Evolutionary conservation across 2,888 invertebrate species (phyloP), one percentile per base, ranked within the genome.

Genomic region (Leptinotarsa rubiginosa): DNA sequence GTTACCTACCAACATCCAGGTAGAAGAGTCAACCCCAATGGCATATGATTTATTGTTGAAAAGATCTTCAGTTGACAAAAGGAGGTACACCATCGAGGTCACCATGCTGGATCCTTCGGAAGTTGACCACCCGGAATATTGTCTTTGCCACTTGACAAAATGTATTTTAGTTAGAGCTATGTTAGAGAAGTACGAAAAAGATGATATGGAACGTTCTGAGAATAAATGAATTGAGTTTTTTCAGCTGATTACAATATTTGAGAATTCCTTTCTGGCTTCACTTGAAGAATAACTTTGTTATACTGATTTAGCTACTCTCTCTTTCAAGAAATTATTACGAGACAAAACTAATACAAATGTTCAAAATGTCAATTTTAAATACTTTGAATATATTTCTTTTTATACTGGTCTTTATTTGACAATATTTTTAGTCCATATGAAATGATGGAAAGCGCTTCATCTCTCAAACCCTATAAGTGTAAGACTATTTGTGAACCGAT

Each of bases 81-180:
- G 93, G 82, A 90, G 91, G 80, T 96, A 95, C 85, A 91, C 92
- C 82, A 89, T 96, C 66, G 91, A 93, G 85, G 87, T 95, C 41
- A 91, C 91, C 65, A 89, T 94, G 85, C 84, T 94, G 66, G 94
- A 96, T 86, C 91, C 93, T 2, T 90, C 92, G 50, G 88, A 88
- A 62, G 89, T 92, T 10, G 92, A 93, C 31, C 96, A 96, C 85
- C 94, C 95, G 0, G 88, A 93, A 41, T 95, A 95, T 13, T 96
- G 96, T 83, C 84, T 89, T 15, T 96, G 96, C 85, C 89, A 93
- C 83, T 90, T 93, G 90, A 94, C 94, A 0, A 95, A 93, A 84
- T 96, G 96, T 84, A 93, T 95, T 82, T 88, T 96, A 16, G 91
- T 92, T 5, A 92, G 91, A 81, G 89, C 91, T 41, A 91, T 91